Conservation (phyloP, 2,797 vertebrate species). For the Echeneis naucrates region DNA sequence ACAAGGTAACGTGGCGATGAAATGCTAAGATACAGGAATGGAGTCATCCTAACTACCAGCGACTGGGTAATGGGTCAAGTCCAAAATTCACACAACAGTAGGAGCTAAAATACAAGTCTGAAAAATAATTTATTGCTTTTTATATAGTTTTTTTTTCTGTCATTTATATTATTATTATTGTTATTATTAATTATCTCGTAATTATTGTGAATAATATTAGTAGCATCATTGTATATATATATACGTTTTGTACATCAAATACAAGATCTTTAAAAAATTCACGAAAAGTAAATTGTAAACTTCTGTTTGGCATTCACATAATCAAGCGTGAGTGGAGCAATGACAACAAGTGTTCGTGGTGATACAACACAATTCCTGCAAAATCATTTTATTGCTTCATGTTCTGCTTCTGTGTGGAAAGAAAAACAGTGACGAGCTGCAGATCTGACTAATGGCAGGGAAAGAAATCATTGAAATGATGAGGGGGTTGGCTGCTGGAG, state of each 20-base stretch:
- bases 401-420: conserved; percentile 88
- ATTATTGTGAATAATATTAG: conserved; percentile 85
- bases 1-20: conserved; percentile 32
- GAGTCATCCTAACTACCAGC: conserved; percentile 79
- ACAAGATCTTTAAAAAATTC: conserved; percentile 94
- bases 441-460: conserved; percentile 51
- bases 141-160: conserved; percentile 78
- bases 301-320: conserved; percentile 99
- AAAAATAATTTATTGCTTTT: conserved; percentile 99
- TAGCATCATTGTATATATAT: conserved; percentile 69
- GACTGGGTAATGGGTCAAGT: conserved; percentile 93
- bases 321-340: conserved; percentile 89
- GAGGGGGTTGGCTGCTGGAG: conserved; percentile 62
- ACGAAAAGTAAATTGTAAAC: conserved; percentile 98
- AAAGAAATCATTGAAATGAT: conserved; percentile 61
- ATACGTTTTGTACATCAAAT: conserved; percentile 94
- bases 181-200: conserved; percentile 81
- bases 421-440: conserved; percentile 60
- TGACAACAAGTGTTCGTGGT: conserved; percentile 87
- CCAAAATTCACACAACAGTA: conserved; percentile 95
- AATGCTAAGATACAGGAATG: conserved; percentile 69
- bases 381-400: conserved; percentile 98
- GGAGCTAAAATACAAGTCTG: conserved; percentile 96
- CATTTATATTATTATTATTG: conserved; percentile 81
- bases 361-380: conserved; percentile 89